Evolutionary conservation across 2,113 vertebrate genomes (phyloP).

Genomic region (Ailurus styani): DNA sequence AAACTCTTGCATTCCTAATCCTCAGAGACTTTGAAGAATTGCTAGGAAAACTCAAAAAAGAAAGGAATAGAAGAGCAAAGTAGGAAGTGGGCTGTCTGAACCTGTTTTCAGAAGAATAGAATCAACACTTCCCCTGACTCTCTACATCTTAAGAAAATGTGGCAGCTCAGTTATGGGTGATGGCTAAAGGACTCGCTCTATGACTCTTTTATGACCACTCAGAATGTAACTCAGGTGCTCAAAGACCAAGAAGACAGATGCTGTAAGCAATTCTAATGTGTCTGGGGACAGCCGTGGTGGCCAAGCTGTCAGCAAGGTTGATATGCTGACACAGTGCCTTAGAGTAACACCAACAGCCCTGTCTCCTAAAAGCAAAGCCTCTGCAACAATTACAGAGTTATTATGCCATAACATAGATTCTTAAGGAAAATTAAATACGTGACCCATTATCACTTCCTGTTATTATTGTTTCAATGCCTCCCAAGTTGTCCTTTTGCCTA

Average conservation of each 20-base stretch:
- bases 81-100: neutral
- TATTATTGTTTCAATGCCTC: neutral
- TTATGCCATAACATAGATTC: neutral
- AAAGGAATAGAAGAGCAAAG: neutral
- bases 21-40: neutral
- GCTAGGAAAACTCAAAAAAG: neutral
- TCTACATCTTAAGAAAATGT: neutral
- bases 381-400: neutral
- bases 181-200: neutral
- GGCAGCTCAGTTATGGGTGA: neutral
- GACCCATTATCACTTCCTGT: neutral
- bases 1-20: neutral
- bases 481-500: neutral
- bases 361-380: neutral
- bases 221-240: constrained; percentile 27
- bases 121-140: neutral
- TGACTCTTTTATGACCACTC: neutral
- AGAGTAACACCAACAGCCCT: neutral
- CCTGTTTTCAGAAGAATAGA: neutral
- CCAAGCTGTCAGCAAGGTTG: neutral
- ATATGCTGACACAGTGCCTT: neutral
- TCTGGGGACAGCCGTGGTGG: neutral
- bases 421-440: neutral
- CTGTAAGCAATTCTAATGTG: neutral
- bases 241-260: constrained; percentile 35